Percentiles rank a stretch among this genome's conserved stretches.
These are phyloP conservation scores for Lagria hirta DNA, from an alignment of 2,888 invertebrate genomes.

Conservation along the genomic window DNA sequence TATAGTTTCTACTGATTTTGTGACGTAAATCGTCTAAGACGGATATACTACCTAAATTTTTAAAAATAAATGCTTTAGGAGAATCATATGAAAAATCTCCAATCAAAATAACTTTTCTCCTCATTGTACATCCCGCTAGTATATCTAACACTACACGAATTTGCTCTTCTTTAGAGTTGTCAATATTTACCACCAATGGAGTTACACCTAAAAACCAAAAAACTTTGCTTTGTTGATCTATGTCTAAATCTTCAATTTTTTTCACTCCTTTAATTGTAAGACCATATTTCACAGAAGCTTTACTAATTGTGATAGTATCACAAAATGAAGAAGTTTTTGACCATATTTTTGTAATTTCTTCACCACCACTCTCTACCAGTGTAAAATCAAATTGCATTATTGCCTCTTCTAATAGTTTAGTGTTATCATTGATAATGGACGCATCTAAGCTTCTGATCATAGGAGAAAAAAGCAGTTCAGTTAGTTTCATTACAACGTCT, in stretches of 20 bases:
- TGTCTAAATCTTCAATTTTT: neutral
- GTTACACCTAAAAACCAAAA: slow-evolving; percentile 3
- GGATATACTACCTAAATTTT: too few relatives aligned
- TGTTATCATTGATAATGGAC: slow-evolving; percentile 1
- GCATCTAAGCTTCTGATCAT: slow-evolving; percentile 1
- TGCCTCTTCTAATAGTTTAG: slow-evolving; percentile 1
- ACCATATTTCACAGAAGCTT: slow-evolving; percentile 2
- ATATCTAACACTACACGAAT: neutral
- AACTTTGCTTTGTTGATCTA: slow-evolving; percentile 3
- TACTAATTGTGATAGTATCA: slow-evolving; percentile 1
- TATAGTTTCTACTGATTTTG: too few relatives aligned
- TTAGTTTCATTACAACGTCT: slow-evolving; percentile 4
- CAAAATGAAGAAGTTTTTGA: neutral
- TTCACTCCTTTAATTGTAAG: neutral
- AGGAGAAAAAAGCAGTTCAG: slow-evolving; percentile 3
- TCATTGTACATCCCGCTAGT: neutral
- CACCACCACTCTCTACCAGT: slow-evolving; percentile 3
- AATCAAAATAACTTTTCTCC: slow-evolving; percentile 2
- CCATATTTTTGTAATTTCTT: slow-evolving; percentile 8
- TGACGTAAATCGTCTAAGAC: too few relatives aligned
- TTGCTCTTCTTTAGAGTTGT: slow-evolving; percentile 3
- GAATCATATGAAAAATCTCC: too few relatives aligned
- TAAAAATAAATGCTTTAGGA: too few relatives aligned
- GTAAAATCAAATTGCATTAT: slow-evolving; percentile 7
- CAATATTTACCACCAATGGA: slow-evolving; percentile 3